Conservation (phyloP, 2,888 invertebrate genomes). For the Cephus pygmeus region DNA sequence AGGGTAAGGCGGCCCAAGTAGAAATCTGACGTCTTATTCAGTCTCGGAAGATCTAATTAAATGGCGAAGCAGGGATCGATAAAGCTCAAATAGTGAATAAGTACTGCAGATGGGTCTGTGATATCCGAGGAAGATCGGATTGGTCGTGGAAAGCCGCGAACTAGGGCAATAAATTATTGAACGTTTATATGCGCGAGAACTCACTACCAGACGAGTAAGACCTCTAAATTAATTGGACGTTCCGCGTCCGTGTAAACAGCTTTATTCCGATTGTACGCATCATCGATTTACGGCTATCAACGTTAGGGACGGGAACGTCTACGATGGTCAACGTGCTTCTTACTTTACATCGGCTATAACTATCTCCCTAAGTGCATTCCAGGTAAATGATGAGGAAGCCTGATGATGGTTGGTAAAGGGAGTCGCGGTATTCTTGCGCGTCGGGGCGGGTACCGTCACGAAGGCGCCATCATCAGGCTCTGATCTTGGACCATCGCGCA, state of each 20-base stretch:
- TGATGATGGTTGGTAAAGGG: neutral
- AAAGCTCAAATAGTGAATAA: neutral
- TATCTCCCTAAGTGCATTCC: neutral
- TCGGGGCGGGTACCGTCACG: neutral
- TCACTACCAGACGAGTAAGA: neutral
- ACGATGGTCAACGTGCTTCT: neutral
- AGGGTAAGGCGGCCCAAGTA: neutral
- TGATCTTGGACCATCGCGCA: conserved; percentile 3
- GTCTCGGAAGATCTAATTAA: neutral
- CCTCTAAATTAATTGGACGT: neutral
- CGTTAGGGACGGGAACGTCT: neutral
- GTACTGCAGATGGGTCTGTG: neutral
- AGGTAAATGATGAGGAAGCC: neutral
- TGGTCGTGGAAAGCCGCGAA: neutral
- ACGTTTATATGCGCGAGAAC: neutral
- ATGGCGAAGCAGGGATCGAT: neutral
- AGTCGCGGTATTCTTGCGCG: conserved; percentile 1
- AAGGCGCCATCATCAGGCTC: conserved; percentile 3
- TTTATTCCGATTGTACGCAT: neutral
- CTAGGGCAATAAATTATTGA: neutral
- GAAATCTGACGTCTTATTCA: neutral
- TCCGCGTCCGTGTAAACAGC: neutral
- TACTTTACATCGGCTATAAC: neutral
- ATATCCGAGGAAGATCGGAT: neutral
- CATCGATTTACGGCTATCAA: neutral